A percentile compares a stretch with the other conserved stretches of the same genome.
phyloP scores from a whole-genome alignment of 2,797 vertebrate genomes.

The Anas georgica region DNA sequence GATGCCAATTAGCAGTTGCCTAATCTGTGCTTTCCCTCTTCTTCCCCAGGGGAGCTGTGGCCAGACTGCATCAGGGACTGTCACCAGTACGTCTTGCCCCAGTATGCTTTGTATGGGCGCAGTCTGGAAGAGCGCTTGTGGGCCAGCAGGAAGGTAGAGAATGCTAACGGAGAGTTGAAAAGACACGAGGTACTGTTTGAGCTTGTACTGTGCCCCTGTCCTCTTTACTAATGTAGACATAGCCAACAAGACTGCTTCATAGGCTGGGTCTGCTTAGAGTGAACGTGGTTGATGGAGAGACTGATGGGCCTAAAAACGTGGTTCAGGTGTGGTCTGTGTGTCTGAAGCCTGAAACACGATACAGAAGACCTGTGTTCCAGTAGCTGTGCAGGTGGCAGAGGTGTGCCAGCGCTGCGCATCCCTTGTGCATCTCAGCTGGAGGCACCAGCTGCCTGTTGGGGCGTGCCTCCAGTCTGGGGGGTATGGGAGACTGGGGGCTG shows the following conservation, averaged over 20 bases:
- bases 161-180: background rate
- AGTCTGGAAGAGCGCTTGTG: background rate
- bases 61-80: background rate
- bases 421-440: rapidly evolving
- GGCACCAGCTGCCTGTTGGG: background rate
- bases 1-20: background rate
- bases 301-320: background rate
- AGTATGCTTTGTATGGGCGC: background rate
- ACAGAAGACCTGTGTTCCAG: background rate
- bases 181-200: background rate
- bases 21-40: background rate
- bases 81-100: background rate
- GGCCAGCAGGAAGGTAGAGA: background rate
- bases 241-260: background rate
- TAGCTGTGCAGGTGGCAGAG: background rate
- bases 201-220: background rate
- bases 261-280: background rate
- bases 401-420: background rate
- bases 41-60: background rate
- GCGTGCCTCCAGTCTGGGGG: rapidly evolving
- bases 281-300: background rate
- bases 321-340: background rate
- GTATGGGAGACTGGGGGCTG: background rate
- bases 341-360: background rate
- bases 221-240: background rate